Evolutionary conservation across 2,797 vertebrate species (phyloP).

Genomic region (Glossophaga mutica): DNA sequence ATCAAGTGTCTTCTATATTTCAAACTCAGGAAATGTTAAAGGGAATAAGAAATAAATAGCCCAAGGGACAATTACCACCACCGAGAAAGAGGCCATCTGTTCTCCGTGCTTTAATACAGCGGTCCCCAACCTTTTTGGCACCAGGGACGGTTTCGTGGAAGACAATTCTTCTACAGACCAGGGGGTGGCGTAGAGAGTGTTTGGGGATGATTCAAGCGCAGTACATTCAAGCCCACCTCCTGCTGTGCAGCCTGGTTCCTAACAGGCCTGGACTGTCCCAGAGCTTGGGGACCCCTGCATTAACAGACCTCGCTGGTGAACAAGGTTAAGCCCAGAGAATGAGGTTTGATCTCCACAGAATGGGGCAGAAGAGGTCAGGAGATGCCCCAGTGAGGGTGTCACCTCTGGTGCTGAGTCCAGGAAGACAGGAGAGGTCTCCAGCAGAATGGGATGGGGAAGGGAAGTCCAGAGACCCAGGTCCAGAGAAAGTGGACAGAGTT

Average conservation of each 20-base stretch:
- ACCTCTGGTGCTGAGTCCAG: accelerated
- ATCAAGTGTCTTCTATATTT: not conserved
- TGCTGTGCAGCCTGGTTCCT: too few species aligned
- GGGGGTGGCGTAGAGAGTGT: too few species aligned
- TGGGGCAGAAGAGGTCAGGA: not conserved
- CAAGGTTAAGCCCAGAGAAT: too few species aligned
- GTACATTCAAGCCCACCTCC: too few species aligned
- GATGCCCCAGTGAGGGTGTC: accelerated
- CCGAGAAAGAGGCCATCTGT: not conserved
- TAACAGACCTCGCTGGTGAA: not conserved
- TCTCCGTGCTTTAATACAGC: not conserved
- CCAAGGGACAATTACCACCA: not conserved
- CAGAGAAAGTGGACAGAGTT: not conserved
- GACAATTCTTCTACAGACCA: too few species aligned
- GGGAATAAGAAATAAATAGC: not conserved
- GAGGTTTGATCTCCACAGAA: accelerated
- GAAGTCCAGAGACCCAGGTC: not conserved
- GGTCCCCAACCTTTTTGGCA: too few species aligned
- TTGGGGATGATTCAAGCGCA: too few species aligned
- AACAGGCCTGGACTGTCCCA: too few species aligned
- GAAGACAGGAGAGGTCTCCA: not conserved
- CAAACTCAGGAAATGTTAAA: not conserved
- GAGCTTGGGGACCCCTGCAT: too few species aligned
- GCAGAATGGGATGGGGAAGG: accelerated
- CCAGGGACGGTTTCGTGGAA: too few species aligned